A percentile compares a stretch with the other conserved stretches of the same genome.
phyloP scores from a whole-genome alignment of 2,113 vertebrate species.

The Leptosomus discolor region DNA sequence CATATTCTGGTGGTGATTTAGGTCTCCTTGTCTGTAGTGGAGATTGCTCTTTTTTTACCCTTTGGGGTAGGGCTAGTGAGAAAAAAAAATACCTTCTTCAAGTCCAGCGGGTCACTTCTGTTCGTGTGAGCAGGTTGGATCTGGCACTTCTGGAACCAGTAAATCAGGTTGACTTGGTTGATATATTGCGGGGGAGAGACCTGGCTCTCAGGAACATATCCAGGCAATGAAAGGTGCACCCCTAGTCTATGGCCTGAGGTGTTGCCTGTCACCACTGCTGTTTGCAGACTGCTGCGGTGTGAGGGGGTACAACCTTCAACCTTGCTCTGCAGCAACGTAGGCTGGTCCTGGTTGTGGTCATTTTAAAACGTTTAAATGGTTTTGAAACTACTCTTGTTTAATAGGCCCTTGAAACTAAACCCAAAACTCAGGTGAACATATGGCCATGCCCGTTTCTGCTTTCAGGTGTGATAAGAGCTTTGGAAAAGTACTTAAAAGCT shows the following conservation, averaged over 20 bases:
- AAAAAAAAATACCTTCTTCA: background rate
- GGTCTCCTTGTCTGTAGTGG: background rate
- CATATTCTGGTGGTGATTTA: background rate
- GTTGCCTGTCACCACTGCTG: background rate
- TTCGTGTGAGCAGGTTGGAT: background rate
- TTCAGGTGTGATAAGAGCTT: slow-evolving; percentile 21
- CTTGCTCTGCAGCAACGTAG: background rate
- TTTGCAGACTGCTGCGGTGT: background rate
- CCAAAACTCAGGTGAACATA: slow-evolving; percentile 32
- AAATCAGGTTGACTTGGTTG: background rate
- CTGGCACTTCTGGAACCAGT: background rate
- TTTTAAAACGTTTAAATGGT: slow-evolving; percentile 31
- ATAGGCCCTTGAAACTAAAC: slow-evolving; percentile 67
- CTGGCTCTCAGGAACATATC: background rate
- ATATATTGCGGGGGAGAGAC: background rate
- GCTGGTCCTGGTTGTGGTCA: slow-evolving; percentile 64
- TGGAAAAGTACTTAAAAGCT: slow-evolving; percentile 21
- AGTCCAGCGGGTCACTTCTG: background rate
- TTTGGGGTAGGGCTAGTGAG: background rate
- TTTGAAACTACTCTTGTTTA: slow-evolving; percentile 46
- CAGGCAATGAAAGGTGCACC: background rate
- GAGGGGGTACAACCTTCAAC: background rate
- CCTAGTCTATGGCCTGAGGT: background rate
- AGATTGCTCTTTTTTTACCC: background rate
- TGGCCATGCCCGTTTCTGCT: background rate